Percentiles rank a stretch among this genome's conserved stretches.
phyloP scores from a whole-genome alignment of 35 echinoderm and acorn worm genomes.

The Ophioderma brevispina region DNA sequence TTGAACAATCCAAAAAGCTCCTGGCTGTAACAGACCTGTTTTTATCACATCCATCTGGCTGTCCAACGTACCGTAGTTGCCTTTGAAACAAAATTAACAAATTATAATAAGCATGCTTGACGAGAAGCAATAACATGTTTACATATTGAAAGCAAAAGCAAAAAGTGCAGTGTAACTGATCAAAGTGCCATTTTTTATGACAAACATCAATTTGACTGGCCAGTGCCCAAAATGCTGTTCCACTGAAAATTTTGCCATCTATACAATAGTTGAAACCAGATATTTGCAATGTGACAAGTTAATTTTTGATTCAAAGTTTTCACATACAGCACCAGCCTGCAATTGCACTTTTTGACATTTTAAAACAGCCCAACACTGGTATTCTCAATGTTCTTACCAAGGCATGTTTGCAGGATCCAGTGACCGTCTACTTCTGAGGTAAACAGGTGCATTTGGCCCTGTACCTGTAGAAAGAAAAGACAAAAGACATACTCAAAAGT shows the following conservation, averaged over 20 bases:
- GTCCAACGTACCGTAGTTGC: constrained; percentile 91
- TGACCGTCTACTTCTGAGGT: constrained; percentile 75
- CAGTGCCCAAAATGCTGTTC: no score
- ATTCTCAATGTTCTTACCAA: constrained; percentile 78
- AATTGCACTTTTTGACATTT: no score
- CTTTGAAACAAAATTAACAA: constrained; percentile 20
- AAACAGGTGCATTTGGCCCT: constrained; percentile 50
- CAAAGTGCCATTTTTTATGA: no score
- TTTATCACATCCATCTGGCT: constrained; percentile 88
- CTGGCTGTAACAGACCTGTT: constrained; percentile 75
- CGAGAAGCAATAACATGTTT: neutral
- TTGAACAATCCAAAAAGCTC: constrained; percentile 80
- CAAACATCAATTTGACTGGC: no score
- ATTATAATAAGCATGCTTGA: neutral
- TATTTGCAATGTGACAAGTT: no score
- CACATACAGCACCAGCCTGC: no score
- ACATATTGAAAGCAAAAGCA: neutral
- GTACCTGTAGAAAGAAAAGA: neutral
- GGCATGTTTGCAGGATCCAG: constrained; percentile 70
- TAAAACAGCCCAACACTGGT: no score
- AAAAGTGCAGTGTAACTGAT: neutral
- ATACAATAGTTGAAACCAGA: no score
- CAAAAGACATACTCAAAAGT: no score
- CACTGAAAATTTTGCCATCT: no score
- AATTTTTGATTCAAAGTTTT: no score